Conservation (phyloP, 1,140 invertebrate genomes). For the Oncopodura yosiiana region DNA sequence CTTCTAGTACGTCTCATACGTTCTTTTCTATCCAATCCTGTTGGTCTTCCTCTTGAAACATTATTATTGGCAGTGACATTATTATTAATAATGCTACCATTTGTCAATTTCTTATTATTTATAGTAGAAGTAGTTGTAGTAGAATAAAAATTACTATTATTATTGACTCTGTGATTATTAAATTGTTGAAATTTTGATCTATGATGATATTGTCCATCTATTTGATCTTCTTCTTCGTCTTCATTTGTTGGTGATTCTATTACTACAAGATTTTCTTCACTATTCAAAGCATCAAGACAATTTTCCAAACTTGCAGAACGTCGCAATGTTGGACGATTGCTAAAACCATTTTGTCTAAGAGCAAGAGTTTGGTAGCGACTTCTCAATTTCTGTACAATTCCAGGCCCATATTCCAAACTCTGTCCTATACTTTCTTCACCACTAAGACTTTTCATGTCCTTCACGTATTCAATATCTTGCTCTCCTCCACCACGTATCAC, state of each 20-base stretch:
- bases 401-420: conserved; percentile 80
- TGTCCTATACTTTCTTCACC: conserved; percentile 34
- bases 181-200: no score
- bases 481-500: background rate
- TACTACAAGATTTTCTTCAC: background rate
- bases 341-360: conserved; percentile 46
- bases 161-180: no score
- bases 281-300: conserved; percentile 49
- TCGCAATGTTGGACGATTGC: conserved; percentile 50
- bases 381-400: conserved; percentile 76
- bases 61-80: background rate
- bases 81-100: background rate
- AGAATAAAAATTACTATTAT: no score
- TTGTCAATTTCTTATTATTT: no score
- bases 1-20: conserved; percentile 71
- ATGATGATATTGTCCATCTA: no score
- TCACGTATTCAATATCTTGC: conserved; percentile 9
- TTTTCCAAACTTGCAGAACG: conserved; percentile 76
- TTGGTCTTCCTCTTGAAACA: conserved; percentile 14
- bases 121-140: no score
- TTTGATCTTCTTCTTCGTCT: no score
- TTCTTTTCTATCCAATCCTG: conserved; percentile 42
- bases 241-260: background rate
- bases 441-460: conserved; percentile 8
- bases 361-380: conserved; percentile 73